Base-by-base conservation (phyloP, 2,113 vertebrate species). In the Rhagologus leucostigma region DNA sequence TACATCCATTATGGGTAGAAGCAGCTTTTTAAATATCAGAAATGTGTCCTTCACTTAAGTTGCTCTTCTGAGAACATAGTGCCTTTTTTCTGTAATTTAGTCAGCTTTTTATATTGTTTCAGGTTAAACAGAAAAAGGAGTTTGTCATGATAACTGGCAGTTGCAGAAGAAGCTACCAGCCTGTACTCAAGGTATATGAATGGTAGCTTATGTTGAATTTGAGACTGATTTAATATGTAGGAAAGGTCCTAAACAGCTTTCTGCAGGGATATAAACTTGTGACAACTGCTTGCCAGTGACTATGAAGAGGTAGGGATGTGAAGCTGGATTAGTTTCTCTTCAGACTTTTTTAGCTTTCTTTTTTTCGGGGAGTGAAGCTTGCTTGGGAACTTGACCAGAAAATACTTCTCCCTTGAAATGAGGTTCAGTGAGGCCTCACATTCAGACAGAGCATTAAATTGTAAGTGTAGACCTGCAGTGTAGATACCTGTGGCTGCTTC, bases 221-320 rank as follows among this genome's bases (percentile, higher is more conserved):
- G 16, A 15, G 50, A 24, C 24, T 67, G 79, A 67, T 75, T 59
- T 74, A 74, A 52, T 89, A 26, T 6, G 24, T 90, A 67, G 80
- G 63, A 86, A 68, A 35, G 89, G 79, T 96, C 46, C 56, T 90
- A 32, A 95, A 67, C 60, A 91, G 80, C 39, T 91, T 91, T 95
- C 50, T 68, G 26, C 33, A 52, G 65, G 60, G n/a, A 17, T 87
- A 30, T 10, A 53, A 82, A 53, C 46, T 67, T 87, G 39, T 71
- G 81, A 68, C 59, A 75, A 5, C 37, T 73, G 41, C n/a, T 90
- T 95, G 73, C 56, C 39, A 63, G 9, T 69, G 41, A 41, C 60
- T 46, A 24, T 73, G n/a, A 77, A 69, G 91, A 89, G 59, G 35
- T 64, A 71, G 75, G 26, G 63, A 50, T 2, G 2, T 44, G 26